These are phyloP conservation scores for Pangasius djambal DNA, from an alignment of 2,797 vertebrate genomes.

Conservation along the genomic window DNA sequence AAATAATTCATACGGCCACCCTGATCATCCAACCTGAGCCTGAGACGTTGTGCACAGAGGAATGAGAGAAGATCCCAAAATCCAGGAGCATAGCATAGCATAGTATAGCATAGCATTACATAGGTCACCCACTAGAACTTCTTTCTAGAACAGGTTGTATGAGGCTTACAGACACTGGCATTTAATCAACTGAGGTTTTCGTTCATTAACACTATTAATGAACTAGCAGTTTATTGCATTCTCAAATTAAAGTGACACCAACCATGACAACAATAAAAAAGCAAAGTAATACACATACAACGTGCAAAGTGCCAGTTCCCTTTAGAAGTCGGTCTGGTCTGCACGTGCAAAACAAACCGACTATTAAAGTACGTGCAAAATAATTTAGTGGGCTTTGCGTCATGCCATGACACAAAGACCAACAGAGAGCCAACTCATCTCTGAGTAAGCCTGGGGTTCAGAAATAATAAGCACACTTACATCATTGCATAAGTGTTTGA, in stretches of 20 bases:
- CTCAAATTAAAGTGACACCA: neutral
- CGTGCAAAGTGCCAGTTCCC: neutral
- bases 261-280: neutral
- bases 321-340: neutral
- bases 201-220: neutral
- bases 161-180: neutral
- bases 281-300: neutral
- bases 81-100: neutral
- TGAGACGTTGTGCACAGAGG: neutral
- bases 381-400: neutral
- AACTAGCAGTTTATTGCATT: neutral
- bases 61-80: neutral
- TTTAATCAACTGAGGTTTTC: neutral
- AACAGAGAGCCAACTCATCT: constrained; percentile 16
- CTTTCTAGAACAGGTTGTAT: neutral
- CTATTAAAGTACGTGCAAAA: neutral
- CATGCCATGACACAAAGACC: constrained; percentile 18
- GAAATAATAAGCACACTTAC: constrained; percentile 26
- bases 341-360: neutral
- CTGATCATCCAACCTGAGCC: neutral
- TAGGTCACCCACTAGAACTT: neutral
- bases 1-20: neutral
- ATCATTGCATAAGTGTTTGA: neutral
- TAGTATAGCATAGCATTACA: neutral
- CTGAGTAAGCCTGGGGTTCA: constrained; percentile 1